These are phyloP conservation scores for Karalla daura DNA, from an alignment of 2,797 vertebrate species.

Conservation along the genomic window DNA sequence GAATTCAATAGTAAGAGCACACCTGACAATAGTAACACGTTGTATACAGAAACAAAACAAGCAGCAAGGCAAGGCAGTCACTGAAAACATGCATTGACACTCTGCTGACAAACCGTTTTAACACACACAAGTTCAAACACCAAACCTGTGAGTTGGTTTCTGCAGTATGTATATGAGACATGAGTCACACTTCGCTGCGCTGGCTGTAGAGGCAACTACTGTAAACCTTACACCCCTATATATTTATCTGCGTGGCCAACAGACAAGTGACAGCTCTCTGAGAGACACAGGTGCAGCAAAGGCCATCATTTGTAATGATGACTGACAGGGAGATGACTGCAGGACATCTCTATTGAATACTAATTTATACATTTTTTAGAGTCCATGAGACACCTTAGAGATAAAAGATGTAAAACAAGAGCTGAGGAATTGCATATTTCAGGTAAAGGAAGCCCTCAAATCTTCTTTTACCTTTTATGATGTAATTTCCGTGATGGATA, in stretches of 20 bases:
- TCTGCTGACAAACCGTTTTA: background rate
- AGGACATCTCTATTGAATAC: slow-evolving; percentile 5
- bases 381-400: slow-evolving; percentile 19
- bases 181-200: slow-evolving; percentile 4
- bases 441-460: slow-evolving; percentile 37
- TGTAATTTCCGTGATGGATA: slow-evolving; percentile 65
- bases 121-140: background rate
- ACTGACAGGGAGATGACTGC: slow-evolving; percentile 18
- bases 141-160: background rate
- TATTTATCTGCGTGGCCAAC: background rate
- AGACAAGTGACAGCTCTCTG: slow-evolving; percentile 13
- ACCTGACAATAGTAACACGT: background rate
- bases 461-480: slow-evolving; percentile 46
- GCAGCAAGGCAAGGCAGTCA: background rate
- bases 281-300: background rate
- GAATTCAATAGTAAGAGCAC: too few species aligned
- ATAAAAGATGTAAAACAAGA: slow-evolving; percentile 51
- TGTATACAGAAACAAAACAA: too few species aligned
- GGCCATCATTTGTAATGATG: slow-evolving; percentile 1
- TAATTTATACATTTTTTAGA: slow-evolving; percentile 14
- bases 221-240: background rate
- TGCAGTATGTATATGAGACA: background rate
- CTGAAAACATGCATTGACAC: background rate
- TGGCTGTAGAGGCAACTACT: slow-evolving; percentile 21
- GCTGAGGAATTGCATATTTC: slow-evolving; percentile 44